Percentiles rank a stretch among this genome's conserved stretches.
Conservation (phyloP, 2,113 vertebrate species). For the Trematocara stigmaticum region DNA sequence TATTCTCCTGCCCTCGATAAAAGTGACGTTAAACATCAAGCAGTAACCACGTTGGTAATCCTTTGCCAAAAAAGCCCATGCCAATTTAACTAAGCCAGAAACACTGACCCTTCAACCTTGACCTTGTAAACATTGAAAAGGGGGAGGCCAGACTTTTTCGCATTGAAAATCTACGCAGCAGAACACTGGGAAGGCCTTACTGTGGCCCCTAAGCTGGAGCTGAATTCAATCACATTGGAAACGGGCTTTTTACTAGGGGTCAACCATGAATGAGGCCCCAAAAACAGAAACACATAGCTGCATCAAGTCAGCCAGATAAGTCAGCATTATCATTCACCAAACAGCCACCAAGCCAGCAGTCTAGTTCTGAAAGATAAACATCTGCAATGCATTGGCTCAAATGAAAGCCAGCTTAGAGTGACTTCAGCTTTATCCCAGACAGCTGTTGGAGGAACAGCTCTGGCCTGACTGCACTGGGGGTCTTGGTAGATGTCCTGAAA, state of each 20-base stretch:
- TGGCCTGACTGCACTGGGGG: slow-evolving; percentile 52
- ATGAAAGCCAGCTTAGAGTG: slow-evolving; percentile 56
- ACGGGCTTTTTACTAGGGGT: slow-evolving; percentile 32
- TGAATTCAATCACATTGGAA: slow-evolving; percentile 60
- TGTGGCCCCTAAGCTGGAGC: slow-evolving; percentile 35
- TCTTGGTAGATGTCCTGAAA: slow-evolving; percentile 57
- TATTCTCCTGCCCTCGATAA: slow-evolving; percentile 66
- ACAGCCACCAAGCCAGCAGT: slow-evolving; percentile 2
- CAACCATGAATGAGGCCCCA: slow-evolving; percentile 39
- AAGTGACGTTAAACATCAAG: slow-evolving; percentile 69
- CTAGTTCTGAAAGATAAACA: slow-evolving; percentile 64
- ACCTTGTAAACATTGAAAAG: slow-evolving; percentile 71
- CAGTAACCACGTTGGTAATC: slow-evolving; percentile 67
- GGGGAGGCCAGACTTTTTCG: slow-evolving; percentile 46
- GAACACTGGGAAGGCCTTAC: slow-evolving; percentile 51
- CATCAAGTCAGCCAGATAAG: slow-evolving; percentile 15
- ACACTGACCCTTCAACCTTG: slow-evolving; percentile 72
- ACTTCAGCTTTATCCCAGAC: slow-evolving; percentile 67
- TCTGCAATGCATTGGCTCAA: slow-evolving; percentile 67
- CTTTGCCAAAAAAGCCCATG: slow-evolving; percentile 61
- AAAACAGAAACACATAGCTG: slow-evolving; percentile 41
- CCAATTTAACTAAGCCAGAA: slow-evolving; percentile 71
- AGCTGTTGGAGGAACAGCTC: slow-evolving; percentile 63
- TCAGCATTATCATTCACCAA: slow-evolving; percentile 35
- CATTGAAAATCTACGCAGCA: slow-evolving; percentile 49